Evolutionary conservation across 2,888 invertebrate genomes (phyloP).

Genomic region (Chymomyza caudatula): DNA sequence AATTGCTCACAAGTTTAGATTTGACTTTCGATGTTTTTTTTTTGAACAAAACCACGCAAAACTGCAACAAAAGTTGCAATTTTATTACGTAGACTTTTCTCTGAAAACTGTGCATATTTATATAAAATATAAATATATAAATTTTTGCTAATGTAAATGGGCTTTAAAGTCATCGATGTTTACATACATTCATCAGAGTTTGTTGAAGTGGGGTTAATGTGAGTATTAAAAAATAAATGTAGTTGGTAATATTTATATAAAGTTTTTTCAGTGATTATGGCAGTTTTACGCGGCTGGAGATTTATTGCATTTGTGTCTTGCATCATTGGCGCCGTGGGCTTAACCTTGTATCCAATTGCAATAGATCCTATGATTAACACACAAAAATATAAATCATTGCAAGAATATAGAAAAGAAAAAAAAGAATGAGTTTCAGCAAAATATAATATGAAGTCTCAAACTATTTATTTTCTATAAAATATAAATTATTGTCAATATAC

Average conservation of each 20-base stretch:
- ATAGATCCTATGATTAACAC: slow-evolving; percentile 82
- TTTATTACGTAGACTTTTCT: too few species aligned
- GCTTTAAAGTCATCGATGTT: too few species aligned
- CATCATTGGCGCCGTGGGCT: slow-evolving; percentile 80
- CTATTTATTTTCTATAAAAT: too few species aligned
- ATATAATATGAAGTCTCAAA: background rate
- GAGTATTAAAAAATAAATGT: background rate
- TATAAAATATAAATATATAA: too few species aligned
- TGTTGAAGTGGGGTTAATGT: background rate
- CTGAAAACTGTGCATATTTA: too few species aligned
- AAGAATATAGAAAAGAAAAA: slow-evolving; percentile 38
- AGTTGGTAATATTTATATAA: slow-evolving; percentile 23
- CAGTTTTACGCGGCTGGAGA: slow-evolving; percentile 80
- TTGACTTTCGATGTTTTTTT: too few species aligned
- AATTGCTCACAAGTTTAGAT: too few species aligned
- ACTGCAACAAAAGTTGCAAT: too few species aligned
- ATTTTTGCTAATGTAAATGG: too few species aligned
- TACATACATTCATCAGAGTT: too few species aligned
- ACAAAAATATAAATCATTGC: slow-evolving; percentile 79
- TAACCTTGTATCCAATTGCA: slow-evolving; percentile 81
- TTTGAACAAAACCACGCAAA: too few species aligned
- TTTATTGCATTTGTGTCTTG: slow-evolving; percentile 80
- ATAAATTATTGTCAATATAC: too few species aligned
- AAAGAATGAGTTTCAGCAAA: slow-evolving; percentile 29
- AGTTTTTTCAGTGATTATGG: slow-evolving; percentile 55